Percentiles rank a stretch among this genome's conserved stretches.
phyloP scores from a whole-genome alignment of 1,140 invertebrate genomes.

The Oedothorax gibbosus region DNA sequence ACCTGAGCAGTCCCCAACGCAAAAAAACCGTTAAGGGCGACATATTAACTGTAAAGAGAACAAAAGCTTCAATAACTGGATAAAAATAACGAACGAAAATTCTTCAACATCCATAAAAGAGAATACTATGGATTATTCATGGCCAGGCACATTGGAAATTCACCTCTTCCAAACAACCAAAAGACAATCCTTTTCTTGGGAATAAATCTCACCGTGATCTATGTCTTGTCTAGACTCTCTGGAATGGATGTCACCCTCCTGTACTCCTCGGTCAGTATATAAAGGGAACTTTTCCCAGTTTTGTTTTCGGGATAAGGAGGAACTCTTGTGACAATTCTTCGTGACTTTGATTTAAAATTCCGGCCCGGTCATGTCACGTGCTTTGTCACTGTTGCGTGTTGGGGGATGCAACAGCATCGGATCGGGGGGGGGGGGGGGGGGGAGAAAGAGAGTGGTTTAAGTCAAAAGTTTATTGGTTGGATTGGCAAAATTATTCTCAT shows the following conservation, averaged over 20 bases:
- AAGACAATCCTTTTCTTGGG: constrained; percentile 19
- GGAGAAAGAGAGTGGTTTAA: too few species aligned
- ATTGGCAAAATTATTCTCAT: too few species aligned
- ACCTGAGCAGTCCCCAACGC: too few species aligned
- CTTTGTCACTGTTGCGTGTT: constrained; percentile 55
- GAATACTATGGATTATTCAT: constrained; percentile 40
- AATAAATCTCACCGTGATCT: constrained; percentile 48
- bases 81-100: too few species aligned
- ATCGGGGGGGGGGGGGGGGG: too few species aligned
- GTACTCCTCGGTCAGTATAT: constrained; percentile 42
- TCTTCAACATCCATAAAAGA: too few species aligned
- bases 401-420: too few species aligned
- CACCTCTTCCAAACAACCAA: background rate
- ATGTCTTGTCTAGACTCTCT: constrained; percentile 30
- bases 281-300: constrained; percentile 45
- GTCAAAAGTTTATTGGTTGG: too few species aligned
- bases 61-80: too few species aligned
- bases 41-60: too few species aligned
- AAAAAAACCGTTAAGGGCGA: too few species aligned
- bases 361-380: constrained; percentile 32
- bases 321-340: constrained; percentile 42
- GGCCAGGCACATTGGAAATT: constrained; percentile 42
- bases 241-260: constrained; percentile 4
- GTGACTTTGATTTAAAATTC: constrained; percentile 53
- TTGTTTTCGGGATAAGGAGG: background rate